Base-by-base conservation (phyloP, 2,888 invertebrate species). In the Synanthedon andrenaeformis region DNA sequence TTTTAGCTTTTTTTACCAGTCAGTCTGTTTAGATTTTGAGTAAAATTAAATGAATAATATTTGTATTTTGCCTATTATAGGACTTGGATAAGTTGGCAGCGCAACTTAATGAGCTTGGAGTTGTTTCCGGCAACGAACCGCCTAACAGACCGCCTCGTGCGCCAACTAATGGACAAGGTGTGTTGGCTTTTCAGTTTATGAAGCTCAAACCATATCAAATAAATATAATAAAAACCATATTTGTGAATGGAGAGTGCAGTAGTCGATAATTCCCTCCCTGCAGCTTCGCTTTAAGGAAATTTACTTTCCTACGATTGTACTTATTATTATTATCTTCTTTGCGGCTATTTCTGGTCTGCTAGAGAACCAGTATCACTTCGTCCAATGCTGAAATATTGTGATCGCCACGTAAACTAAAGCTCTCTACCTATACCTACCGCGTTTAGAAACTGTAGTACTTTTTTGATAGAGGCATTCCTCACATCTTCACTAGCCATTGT, bases 61-160 rank as follows among this genome's bases (percentile, higher is more conserved):
- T 42, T 42, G 4, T 51, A 42, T 42, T 19, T 42, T 42, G 14
- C 61, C 63, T 72, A 70, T 79, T 84, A 62, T 89, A 98, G 96
- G 98, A 98, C 88, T 91, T 99, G 90, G 98, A 99, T 89, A 94
- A 94, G 79, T 88, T 99, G 79, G 98, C 98, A 61, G 96, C 96
- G 72, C 97, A 99, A 86, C 91, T 98, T 76, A 97, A 96, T 88
- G 96, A 97, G 88, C 90, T 98, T 76, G 97, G 95, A 68, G 93
- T 93, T 71, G 92, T 92, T 68, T 91, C 91, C 59, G 91, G 92
- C 62, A 93, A 92, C 65, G 94, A 94, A 62, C 89, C 93, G 64
- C 92, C 87, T 1, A 85, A 82, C 58, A 70, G 82, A 60, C 87
- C 84, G 17, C 87, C 85, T 50, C 75, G 82, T 12, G 88, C 84